Conservation (phyloP, 2,888 invertebrate genomes). For the Onchidella celtica region DNA sequence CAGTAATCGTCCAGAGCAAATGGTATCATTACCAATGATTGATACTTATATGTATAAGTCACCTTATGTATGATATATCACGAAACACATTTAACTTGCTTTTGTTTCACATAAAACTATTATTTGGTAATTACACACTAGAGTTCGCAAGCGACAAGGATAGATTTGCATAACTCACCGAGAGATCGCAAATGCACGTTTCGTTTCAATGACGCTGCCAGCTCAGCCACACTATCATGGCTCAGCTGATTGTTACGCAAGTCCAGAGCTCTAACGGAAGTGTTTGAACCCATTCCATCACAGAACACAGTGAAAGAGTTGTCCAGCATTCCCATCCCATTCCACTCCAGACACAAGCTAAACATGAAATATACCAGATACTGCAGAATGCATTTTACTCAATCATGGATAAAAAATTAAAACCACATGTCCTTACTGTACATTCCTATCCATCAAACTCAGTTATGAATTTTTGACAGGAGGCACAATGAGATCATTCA, state of each 20-base stretch:
- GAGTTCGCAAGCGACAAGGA: no score
- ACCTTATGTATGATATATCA: no score
- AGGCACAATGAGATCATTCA: no score
- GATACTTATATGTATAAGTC: no score
- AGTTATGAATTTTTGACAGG: no score
- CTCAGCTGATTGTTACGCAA: conserved; percentile 80
- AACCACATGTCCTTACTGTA: neutral
- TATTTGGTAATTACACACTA: no score
- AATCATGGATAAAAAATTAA: neutral
- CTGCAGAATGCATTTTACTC: no score
- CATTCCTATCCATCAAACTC: neutral
- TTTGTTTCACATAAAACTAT: no score
- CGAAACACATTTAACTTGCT: no score
- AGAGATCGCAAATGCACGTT: conserved; percentile 75
- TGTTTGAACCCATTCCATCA: conserved; percentile 77
- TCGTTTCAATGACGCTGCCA: conserved; percentile 74
- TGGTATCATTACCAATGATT: no score
- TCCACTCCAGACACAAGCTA: conserved; percentile 80
- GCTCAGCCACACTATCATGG: conserved; percentile 77
- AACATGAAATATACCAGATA: no score
- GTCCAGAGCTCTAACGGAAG: conserved; percentile 74
- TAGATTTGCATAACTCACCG: conserved; percentile 72
- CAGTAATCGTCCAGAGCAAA: no score
- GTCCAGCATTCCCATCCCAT: conserved; percentile 79
- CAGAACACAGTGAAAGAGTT: conserved; percentile 78